Conservation (phyloP, 2,113 vertebrate genomes). For the Lonchura striata region DNA sequence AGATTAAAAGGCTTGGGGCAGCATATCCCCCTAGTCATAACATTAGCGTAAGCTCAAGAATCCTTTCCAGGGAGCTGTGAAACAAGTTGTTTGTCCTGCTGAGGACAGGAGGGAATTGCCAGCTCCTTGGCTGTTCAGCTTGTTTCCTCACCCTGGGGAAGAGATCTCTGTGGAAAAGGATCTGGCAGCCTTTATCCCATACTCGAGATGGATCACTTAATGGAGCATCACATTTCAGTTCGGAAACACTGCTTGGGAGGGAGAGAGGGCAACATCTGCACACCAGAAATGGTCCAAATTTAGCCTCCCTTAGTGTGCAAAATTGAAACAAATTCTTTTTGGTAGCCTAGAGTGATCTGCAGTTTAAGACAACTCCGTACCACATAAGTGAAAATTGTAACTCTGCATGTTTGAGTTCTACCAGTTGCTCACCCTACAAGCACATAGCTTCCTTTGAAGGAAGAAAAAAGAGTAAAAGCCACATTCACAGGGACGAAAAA, state of each 20-base stretch:
- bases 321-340: not conserved
- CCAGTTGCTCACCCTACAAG: not conserved
- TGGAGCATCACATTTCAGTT: not conserved
- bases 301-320: not conserved
- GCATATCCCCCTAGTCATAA: not conserved
- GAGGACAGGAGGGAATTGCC: not conserved
- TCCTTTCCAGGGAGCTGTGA: not conserved
- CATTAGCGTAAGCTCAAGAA: not conserved
- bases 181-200: not conserved
- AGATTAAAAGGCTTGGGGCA: not conserved
- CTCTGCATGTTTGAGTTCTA: not conserved
- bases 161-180: not conserved
- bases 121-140: not conserved
- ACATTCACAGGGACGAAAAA: not conserved
- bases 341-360: not conserved
- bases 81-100: not conserved
- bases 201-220: not conserved
- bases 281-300: not conserved
- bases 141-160: not conserved
- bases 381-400: not conserved
- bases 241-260: not conserved
- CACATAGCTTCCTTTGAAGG: not conserved
- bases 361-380: not conserved
- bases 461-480: not conserved
- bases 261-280: not conserved